Evolutionary conservation across 2,888 invertebrate species (phyloP).

Genomic region (Pandemis corylana): DNA sequence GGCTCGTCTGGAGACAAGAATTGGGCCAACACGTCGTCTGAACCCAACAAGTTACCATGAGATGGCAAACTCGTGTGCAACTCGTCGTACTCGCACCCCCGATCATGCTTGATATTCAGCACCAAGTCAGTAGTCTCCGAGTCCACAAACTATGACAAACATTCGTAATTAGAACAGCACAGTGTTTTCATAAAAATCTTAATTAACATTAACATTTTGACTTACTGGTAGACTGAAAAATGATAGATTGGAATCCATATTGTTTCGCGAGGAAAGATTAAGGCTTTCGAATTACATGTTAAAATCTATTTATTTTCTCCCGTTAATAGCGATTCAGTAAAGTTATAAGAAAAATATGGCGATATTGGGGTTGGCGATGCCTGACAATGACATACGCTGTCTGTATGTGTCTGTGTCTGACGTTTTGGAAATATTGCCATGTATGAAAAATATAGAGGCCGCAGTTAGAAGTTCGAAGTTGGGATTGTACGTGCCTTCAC

Average conservation of each 20-base stretch:
- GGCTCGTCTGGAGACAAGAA: slow-evolving; percentile 74
- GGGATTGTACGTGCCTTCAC: too few relatives aligned
- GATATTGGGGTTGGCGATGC: neutral
- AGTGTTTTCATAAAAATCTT: slow-evolving; percentile 11
- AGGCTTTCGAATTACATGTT: neutral
- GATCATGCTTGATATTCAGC: slow-evolving; percentile 55
- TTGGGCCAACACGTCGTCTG: slow-evolving; percentile 76
- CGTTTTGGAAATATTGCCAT: too few relatives aligned
- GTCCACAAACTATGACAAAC: slow-evolving; percentile 68
- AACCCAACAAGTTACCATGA: slow-evolving; percentile 60
- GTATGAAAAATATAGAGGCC: too few relatives aligned
- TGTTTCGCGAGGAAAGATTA: neutral
- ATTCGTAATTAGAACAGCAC: slow-evolving; percentile 11
- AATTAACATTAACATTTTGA: slow-evolving; percentile 39
- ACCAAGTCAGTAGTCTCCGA: slow-evolving; percentile 63
- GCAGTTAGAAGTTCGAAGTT: too few relatives aligned
- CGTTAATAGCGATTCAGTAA: neutral
- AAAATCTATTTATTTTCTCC: neutral
- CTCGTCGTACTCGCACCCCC: slow-evolving; percentile 64
- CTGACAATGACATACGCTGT: too few relatives aligned
- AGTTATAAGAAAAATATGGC: neutral
- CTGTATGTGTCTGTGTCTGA: too few relatives aligned
- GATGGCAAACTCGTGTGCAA: slow-evolving; percentile 61
- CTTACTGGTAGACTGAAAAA: slow-evolving; percentile 77
- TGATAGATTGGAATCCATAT: slow-evolving; percentile 71